Evolutionary conservation across 2,113 vertebrate species (phyloP).

Genomic region (Spilogale gracilis): DNA sequence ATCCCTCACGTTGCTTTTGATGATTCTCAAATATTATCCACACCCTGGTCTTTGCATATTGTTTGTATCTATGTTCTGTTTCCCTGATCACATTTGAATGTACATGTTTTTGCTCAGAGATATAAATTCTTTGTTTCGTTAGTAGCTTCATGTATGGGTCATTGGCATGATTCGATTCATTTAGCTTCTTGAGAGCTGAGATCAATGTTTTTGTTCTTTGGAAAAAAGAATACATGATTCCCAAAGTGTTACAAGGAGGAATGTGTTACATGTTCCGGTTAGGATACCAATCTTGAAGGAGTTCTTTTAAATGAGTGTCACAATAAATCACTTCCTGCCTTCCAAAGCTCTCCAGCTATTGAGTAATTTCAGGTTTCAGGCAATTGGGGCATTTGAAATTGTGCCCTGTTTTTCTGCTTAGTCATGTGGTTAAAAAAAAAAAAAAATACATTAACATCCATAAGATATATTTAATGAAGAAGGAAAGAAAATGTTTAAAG

Average conservation of each 20-base stretch:
- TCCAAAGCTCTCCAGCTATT: constrained; percentile 25
- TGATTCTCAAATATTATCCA: neutral
- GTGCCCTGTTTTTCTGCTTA: constrained; percentile 43
- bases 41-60: neutral
- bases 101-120: neutral
- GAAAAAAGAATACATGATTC: constrained; percentile 5
- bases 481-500: constrained; percentile 19
- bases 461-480: neutral
- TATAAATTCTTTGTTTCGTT: constrained; percentile 19
- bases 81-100: neutral
- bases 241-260: neutral
- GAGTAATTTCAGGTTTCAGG: neutral
- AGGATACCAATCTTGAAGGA: constrained; percentile 22
- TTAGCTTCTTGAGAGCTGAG: constrained; percentile 46
- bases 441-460: neutral
- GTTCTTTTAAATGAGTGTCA: neutral
- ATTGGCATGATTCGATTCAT: constrained; percentile 45
- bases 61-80: neutral
- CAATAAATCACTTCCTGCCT: neutral
- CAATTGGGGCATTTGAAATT: neutral
- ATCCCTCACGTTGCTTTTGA: neutral
- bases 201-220: neutral
- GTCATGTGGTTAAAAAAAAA: neutral
- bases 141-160: neutral
- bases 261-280: neutral